Evolutionary conservation across 1,140 invertebrate genomes (phyloP).

Genomic region (Brachionus paranguensis): DNA sequence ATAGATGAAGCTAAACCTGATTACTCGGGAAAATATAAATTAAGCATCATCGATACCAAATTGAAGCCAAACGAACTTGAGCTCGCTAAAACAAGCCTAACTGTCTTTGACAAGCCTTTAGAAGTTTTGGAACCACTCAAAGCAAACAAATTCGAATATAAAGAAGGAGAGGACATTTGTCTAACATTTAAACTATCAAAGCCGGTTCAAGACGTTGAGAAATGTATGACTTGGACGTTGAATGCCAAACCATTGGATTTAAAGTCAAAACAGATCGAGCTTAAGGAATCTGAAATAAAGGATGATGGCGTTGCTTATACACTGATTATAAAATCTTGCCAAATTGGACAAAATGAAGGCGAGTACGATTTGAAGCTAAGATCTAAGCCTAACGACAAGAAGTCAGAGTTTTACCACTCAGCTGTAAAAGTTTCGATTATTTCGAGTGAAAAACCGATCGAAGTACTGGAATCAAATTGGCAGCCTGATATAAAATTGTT

Average conservation of each 20-base stretch:
- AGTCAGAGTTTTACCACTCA: not conserved
- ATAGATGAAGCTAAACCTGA: not conserved
- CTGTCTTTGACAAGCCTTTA: not conserved
- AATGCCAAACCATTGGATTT: constrained; percentile 8
- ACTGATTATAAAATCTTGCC: not conserved
- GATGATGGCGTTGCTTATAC: not conserved
- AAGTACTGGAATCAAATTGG: constrained; percentile 27
- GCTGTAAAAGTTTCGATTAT: not conserved
- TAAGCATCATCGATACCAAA: not conserved
- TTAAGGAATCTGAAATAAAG: not conserved
- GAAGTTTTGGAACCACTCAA: constrained; percentile 11
- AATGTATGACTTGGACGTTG: not conserved
- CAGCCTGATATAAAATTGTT: not conserved
- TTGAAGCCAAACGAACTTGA: not conserved
- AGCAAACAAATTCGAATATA: constrained; percentile 16
- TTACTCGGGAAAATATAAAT: constrained; percentile 7
- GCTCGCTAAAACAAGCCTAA: not conserved
- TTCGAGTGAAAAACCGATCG: not conserved
- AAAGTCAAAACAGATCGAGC: not conserved
- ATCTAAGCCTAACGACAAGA: not conserved
- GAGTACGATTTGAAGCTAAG: not conserved
- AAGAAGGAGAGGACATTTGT: not conserved
- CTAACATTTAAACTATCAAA: not conserved
- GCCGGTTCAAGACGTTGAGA: not conserved
- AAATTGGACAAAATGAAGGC: constrained; percentile 2